Percentiles rank a stretch among this genome's conserved stretches.
phyloP scores from a whole-genome alignment of 2,888 invertebrate species.

The Eupithecia abbreviata region DNA sequence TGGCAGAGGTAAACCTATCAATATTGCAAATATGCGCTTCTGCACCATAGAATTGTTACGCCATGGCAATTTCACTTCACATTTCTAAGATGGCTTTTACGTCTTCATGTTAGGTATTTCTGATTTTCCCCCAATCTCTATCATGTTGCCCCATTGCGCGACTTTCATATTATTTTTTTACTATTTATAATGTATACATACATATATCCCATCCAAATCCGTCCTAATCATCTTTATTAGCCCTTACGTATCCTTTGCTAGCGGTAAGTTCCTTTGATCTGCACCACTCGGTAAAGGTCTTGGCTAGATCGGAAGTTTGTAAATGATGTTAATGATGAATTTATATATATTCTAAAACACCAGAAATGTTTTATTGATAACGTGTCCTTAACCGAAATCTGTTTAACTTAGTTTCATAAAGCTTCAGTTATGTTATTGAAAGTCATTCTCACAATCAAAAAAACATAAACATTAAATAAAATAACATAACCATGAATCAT shows the following conservation, averaged over 20 bases:
- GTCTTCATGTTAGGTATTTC: not conserved
- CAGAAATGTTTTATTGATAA: not conserved
- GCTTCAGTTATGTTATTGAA: not conserved
- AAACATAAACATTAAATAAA: conserved; percentile 18
- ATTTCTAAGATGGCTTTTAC: not conserved
- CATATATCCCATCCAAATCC: not conserved
- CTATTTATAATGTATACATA: not conserved
- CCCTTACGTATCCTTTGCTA: not conserved
- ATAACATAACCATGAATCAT: conserved; percentile 18
- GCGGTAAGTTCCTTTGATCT: not conserved
- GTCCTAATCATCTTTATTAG: not conserved
- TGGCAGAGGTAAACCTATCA: conserved; percentile 31
- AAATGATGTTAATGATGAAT: too few relatives aligned
- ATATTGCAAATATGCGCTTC: conserved; percentile 26
- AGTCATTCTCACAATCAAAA: conserved; percentile 19
- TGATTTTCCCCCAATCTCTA: not conserved
- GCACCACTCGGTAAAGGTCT: not conserved
- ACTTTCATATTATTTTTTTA: not conserved
- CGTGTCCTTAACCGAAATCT: not conserved
- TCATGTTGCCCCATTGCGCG: not conserved
- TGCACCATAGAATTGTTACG: not conserved
- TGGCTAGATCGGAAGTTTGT: not conserved
- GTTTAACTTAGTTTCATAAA: not conserved
- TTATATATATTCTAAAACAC: not conserved
- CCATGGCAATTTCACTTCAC: conserved; percentile 8